Evolutionary conservation across 1,140 invertebrate species (phyloP).

Genomic region (Metaphire vulgaris): DNA sequence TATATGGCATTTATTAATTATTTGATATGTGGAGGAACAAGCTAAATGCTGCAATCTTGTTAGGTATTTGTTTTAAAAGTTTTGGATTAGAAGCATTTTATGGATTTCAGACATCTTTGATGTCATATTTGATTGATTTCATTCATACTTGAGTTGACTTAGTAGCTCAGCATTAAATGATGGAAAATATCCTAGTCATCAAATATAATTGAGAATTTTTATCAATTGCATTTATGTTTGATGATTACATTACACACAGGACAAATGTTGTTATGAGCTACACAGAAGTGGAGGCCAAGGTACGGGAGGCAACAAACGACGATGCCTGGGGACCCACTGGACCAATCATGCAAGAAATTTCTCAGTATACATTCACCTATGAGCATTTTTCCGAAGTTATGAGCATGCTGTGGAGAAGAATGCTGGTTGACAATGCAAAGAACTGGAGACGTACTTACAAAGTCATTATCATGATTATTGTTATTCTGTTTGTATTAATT

Average conservation of each 20-base stretch:
- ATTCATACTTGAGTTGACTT: no score
- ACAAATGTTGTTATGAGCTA: conserved; percentile 99
- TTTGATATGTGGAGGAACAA: no score
- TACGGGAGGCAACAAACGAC: conserved; percentile 96
- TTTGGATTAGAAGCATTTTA: no score
- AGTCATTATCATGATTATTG: conserved; percentile 54
- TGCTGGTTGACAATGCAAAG: conserved; percentile 93
- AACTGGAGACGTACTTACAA: conserved; percentile 97
- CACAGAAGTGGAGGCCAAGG: conserved; percentile 96
- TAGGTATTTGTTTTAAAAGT: no score
- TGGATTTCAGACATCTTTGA: no score
- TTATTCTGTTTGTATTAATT: conserved; percentile 1
- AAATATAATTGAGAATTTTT: no score
- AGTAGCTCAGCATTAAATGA: no score
- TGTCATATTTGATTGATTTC: no score
- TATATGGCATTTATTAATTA: no score
- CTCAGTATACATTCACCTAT: conserved; percentile 94
- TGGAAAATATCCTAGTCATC: no score
- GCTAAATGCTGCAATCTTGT: no score
- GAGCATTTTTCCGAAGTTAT: conserved; percentile 62
- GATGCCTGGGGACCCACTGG: conserved; percentile 99
- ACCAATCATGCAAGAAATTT: conserved; percentile 87
- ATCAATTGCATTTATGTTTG: no score
- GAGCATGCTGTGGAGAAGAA: conserved; percentile 94
- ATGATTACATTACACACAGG: conserved; percentile 61